phyloP scores from a whole-genome alignment of 2,797 vertebrate genomes.

The Spinus pinus region DNA sequence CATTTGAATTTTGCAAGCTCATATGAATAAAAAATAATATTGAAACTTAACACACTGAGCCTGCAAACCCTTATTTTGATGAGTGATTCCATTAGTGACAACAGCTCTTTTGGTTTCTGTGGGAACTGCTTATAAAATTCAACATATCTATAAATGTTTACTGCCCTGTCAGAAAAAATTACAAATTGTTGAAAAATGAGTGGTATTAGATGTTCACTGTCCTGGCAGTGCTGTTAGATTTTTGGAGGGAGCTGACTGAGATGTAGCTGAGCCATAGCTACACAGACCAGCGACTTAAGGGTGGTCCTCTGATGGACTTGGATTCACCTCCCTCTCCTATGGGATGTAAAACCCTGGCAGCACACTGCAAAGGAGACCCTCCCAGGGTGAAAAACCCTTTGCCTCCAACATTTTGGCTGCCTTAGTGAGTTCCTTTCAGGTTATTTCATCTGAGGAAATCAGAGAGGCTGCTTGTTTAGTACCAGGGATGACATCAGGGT shows the following conservation, averaged over 20 bases:
- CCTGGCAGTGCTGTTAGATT: not conserved
- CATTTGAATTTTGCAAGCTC: not conserved
- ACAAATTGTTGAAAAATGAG: not conserved
- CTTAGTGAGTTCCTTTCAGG: not conserved
- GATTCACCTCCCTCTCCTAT: not conserved
- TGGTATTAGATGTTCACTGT: not conserved
- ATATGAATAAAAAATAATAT: not conserved
- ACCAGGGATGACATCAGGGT: not conserved
- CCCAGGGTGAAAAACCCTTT: fast-evolving
- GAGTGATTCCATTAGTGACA: not conserved
- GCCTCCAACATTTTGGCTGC: not conserved
- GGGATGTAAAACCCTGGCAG: not conserved
- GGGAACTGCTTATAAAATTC: not conserved
- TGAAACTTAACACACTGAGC: not conserved
- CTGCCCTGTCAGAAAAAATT: not conserved
- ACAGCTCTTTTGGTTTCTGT: not conserved
- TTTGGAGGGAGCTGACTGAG: not conserved
- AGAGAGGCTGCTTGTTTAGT: not conserved
- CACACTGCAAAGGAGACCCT: not conserved
- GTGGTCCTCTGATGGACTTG: not conserved
- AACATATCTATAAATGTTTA: not conserved
- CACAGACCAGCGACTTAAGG: not conserved
- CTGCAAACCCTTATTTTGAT: not conserved
- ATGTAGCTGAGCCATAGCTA: not conserved
- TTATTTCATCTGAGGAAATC: not conserved